Evolutionary conservation across 2,888 invertebrate genomes (phyloP).

Genomic region (Cryptocheilus praepositus): DNA sequence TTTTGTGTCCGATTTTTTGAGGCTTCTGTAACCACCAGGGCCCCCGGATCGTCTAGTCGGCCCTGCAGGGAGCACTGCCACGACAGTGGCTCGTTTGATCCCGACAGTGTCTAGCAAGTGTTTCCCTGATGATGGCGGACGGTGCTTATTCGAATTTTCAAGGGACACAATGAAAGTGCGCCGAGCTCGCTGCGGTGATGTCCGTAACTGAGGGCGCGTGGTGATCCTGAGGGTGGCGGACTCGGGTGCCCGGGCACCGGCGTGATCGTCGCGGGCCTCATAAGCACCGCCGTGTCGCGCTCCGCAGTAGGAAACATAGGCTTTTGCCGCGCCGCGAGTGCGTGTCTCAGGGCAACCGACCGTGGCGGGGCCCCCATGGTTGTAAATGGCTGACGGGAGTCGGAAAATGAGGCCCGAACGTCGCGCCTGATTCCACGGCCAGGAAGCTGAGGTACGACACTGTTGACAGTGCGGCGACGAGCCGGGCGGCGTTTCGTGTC

Average conservation of each 20-base stretch:
- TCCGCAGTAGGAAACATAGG: neutral
- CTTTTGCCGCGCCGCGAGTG: slow-evolving; percentile 37
- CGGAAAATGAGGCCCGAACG: slow-evolving; percentile 58
- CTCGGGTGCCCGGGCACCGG: slow-evolving; percentile 46
- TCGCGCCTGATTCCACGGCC: slow-evolving; percentile 56
- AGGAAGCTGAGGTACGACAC: slow-evolving; percentile 54
- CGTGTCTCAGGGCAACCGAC: slow-evolving; percentile 50
- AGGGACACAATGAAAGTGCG: slow-evolving; percentile 59
- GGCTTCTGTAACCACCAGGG: no score
- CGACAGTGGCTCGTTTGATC: slow-evolving; percentile 39
- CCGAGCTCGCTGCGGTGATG: slow-evolving; percentile 51
- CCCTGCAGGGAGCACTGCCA: slow-evolving; percentile 47
- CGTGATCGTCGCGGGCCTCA: slow-evolving; percentile 46
- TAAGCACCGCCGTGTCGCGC: slow-evolving; percentile 33
- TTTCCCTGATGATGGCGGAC: slow-evolving; percentile 64
- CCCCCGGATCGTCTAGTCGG: no score
- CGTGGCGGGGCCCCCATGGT: slow-evolving; percentile 64
- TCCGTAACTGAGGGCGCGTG: slow-evolving; percentile 51
- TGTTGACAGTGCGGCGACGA: slow-evolving; percentile 6
- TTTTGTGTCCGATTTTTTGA: no score
- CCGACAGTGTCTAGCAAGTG: slow-evolving; percentile 60
- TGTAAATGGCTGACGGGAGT: slow-evolving; percentile 65
- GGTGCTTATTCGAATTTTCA: slow-evolving; percentile 64
- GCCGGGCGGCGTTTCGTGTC: slow-evolving; percentile 24
- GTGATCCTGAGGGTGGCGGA: slow-evolving; percentile 49